phyloP scores from a whole-genome alignment of 2,797 vertebrate species.

The Lepus oiostolus region DNA sequence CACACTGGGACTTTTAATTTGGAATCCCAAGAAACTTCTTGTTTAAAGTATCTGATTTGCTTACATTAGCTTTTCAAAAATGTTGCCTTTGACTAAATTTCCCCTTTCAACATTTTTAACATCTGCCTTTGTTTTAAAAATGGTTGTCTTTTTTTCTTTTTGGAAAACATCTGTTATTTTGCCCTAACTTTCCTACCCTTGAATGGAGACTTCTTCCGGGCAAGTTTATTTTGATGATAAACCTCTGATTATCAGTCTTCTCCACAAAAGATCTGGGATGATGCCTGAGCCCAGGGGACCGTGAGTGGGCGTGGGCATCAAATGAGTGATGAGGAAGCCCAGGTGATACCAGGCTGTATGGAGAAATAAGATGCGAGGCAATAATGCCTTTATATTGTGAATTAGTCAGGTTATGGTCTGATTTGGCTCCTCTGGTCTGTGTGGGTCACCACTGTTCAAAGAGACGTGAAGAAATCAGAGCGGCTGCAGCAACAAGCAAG shows the following conservation, averaged over 20 bases:
- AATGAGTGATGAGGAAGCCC: background rate
- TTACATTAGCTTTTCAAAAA: constrained; percentile 56
- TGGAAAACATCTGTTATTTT: constrained; percentile 45
- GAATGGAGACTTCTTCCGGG: background rate
- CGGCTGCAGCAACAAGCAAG: background rate
- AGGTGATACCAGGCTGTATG: background rate
- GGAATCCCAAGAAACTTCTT: constrained; percentile 21
- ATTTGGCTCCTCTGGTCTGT: background rate
- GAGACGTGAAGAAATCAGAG: constrained; percentile 63
- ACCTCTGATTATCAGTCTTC: background rate
- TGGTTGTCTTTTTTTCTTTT: background rate
- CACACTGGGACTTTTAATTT: constrained; percentile 22
- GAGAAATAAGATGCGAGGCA: background rate
- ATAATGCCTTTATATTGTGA: constrained; percentile 5
- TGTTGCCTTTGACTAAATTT: constrained; percentile 37
- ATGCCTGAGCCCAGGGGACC: background rate
- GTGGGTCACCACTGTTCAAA: constrained; percentile 58
- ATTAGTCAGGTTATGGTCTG: constrained; percentile 56
- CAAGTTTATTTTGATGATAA: background rate
- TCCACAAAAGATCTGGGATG: background rate
- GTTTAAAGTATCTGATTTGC: constrained; percentile 61
- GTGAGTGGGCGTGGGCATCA: background rate
- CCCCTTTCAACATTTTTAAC: constrained; percentile 51
- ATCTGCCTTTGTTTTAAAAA: constrained; percentile 78
- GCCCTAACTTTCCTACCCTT: constrained; percentile 8